A percentile compares a stretch with the other conserved stretches of the same genome.
Evolutionary conservation across 2,113 vertebrate genomes (phyloP).

Genomic region (Pavo muticus): DNA sequence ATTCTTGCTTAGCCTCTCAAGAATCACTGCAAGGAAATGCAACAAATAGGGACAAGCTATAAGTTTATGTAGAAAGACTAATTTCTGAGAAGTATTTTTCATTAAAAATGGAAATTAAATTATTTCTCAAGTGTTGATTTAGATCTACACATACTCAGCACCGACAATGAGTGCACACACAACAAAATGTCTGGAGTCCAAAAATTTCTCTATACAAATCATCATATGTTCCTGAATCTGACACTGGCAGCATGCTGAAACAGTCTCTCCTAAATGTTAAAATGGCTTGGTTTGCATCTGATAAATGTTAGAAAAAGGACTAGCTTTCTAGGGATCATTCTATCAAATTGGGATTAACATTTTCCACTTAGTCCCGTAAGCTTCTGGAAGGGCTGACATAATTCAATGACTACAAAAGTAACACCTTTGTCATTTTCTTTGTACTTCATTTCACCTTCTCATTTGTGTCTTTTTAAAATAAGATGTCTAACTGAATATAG

Average conservation of each 20-base stretch:
- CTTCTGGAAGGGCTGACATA: slow-evolving; percentile 34
- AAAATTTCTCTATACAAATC: not conserved
- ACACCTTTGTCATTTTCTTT: slow-evolving; percentile 68
- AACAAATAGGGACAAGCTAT: not conserved
- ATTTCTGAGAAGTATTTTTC: not conserved
- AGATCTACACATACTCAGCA: slow-evolving; percentile 5
- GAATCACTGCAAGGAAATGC: not conserved
- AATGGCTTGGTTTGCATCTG: not conserved
- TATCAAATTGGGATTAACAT: slow-evolving; percentile 33
- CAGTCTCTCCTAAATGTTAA: slow-evolving; percentile 14
- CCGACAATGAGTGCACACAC: not conserved
- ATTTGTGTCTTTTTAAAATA: slow-evolving; percentile 68
- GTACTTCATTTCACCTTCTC: slow-evolving; percentile 67
- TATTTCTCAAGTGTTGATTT: slow-evolving; percentile 12
- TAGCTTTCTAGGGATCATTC: not conserved
- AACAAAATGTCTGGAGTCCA: slow-evolving; percentile 8
- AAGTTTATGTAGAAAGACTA: not conserved
- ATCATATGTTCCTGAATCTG: not conserved
- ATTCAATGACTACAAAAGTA: slow-evolving; percentile 52
- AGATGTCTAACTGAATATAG: slow-evolving; percentile 68
- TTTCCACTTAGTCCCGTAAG: slow-evolving; percentile 13
- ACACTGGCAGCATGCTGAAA: slow-evolving; percentile 9
- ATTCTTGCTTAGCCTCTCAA: not conserved
- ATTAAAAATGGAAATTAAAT: not conserved
- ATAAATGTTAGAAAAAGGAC: not conserved